Evolutionary conservation across 1,140 invertebrate genomes (phyloP).

Genomic region (Monomorium pharaonis): DNA sequence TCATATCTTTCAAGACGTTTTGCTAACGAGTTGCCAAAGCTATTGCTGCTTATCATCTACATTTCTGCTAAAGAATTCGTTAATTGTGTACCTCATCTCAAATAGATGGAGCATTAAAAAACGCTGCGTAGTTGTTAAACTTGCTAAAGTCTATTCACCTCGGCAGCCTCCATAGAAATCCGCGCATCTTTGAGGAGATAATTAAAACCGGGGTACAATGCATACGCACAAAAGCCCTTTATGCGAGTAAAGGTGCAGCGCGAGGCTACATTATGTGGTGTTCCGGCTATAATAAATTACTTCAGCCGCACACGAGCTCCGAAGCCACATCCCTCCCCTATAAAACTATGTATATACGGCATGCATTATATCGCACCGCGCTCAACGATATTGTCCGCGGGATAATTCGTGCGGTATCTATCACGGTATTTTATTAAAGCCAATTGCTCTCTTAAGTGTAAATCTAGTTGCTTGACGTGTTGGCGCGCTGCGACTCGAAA

Average conservation of each 20-base stretch:
- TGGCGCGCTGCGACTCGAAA: conserved; percentile 16
- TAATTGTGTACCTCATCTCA: background rate
- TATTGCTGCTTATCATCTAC: background rate
- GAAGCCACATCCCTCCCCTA: background rate
- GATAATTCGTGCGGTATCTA: conserved; percentile 15
- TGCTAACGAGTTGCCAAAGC: background rate
- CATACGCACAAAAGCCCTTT: conserved; percentile 10
- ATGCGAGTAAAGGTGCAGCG: background rate
- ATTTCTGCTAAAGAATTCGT: background rate
- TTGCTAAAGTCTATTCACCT: conserved; percentile 16
- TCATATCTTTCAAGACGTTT: background rate
- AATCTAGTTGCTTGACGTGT: background rate
- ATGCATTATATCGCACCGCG: background rate
- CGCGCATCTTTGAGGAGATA: background rate
- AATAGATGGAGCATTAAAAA: background rate
- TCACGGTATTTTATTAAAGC: conserved; percentile 34
- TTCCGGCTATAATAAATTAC: conserved; percentile 28
- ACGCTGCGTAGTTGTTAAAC: background rate
- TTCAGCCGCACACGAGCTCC: background rate
- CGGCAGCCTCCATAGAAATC: background rate
- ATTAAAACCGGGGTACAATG: background rate
- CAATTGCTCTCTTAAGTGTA: conserved; percentile 29
- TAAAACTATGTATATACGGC: conserved; percentile 1
- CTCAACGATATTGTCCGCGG: background rate
- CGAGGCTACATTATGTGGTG: background rate